phyloP scores from a whole-genome alignment of 2,888 invertebrate genomes.

The Drosophila rubida region DNA sequence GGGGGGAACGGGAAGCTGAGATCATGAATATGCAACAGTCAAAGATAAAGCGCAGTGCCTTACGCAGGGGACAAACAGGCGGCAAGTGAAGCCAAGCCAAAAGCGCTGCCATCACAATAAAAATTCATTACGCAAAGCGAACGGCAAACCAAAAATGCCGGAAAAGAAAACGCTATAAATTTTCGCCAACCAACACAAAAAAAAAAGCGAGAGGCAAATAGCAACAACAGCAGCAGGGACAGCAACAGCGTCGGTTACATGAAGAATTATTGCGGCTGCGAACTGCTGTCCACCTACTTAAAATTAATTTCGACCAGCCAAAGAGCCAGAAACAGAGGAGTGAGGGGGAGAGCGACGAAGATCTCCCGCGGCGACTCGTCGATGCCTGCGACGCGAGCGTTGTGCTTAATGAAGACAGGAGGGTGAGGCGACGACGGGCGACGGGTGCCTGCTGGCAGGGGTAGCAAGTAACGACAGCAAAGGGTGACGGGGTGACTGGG shows the following conservation, averaged over 20 bases:
- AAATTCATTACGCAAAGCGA: conserved; percentile 77
- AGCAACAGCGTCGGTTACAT: conserved; percentile 60
- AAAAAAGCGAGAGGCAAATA: conserved; percentile 22
- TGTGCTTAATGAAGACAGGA: conserved; percentile 36
- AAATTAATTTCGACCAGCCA: conserved; percentile 71
- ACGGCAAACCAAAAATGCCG: conserved; percentile 70
- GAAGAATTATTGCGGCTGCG: conserved; percentile 77
- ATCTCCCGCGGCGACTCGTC: conserved; percentile 68
- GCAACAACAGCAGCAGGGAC: conserved; percentile 2
- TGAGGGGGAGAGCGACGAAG: conserved; percentile 29
- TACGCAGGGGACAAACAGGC: conserved; percentile 11
- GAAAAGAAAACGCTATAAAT: conserved; percentile 77
- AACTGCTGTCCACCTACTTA: conserved; percentile 80
- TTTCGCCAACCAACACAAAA: conserved; percentile 59
- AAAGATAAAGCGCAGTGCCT: conserved; percentile 60
- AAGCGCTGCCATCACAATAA: conserved; percentile 74
- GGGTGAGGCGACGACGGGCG: no score
- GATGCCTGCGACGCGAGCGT: conserved; percentile 19
- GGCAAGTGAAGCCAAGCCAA: conserved; percentile 73
- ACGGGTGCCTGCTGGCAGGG: conserved; percentile 4
- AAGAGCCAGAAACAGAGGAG: conserved; percentile 31
- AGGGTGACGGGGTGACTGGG: conserved; percentile 23
- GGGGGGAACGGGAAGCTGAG: conserved; percentile 12
- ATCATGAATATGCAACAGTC: conserved; percentile 73
- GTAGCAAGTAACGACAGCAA: conserved; percentile 33